Percentiles rank a stretch among this genome's conserved stretches.
phyloP scores from a whole-genome alignment of 2,797 vertebrate species.

The Lates japonicus region DNA sequence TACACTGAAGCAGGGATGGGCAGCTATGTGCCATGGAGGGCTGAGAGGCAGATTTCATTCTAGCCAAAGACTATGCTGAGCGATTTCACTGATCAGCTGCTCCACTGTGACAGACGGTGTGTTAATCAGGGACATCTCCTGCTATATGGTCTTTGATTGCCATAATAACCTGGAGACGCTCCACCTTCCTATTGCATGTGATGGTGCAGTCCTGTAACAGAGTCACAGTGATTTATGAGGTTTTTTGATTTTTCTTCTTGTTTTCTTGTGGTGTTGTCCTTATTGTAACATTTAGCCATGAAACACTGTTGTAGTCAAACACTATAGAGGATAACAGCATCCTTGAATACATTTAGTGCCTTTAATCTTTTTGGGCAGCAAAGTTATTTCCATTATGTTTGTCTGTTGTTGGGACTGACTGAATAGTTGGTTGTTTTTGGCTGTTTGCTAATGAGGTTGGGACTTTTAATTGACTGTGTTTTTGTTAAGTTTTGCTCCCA shows the following conservation, averaged over 20 bases:
- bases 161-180: slow-evolving; percentile 24
- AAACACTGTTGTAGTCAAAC: not conserved
- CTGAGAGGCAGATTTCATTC: slow-evolving; percentile 33
- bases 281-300: not conserved
- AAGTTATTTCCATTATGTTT: too few species aligned
- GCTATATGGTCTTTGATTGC: slow-evolving; percentile 14
- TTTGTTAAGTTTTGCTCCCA: not conserved
- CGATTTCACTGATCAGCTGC: slow-evolving; percentile 40
- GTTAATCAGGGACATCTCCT: slow-evolving; percentile 43
- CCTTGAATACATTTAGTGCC: not conserved
- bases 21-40: slow-evolving; percentile 26
- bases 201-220: not conserved
- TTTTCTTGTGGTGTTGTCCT: not conserved
- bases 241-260: not conserved
- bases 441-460: not conserved
- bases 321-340: not conserved
- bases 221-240: not conserved
- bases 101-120: slow-evolving; percentile 19
- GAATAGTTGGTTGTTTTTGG: not conserved
- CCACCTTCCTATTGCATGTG: not conserved
- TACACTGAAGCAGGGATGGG: slow-evolving; percentile 27
- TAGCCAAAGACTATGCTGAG: slow-evolving; percentile 5
- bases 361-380: too few species aligned
- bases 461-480: not conserved
- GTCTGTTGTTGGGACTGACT: too few species aligned